A percentile compares a stretch with the other conserved stretches of the same genome.
These are phyloP conservation scores for Corythoichthys intestinalis DNA, from an alignment of 2,113 vertebrate species.

Conservation along the genomic window DNA sequence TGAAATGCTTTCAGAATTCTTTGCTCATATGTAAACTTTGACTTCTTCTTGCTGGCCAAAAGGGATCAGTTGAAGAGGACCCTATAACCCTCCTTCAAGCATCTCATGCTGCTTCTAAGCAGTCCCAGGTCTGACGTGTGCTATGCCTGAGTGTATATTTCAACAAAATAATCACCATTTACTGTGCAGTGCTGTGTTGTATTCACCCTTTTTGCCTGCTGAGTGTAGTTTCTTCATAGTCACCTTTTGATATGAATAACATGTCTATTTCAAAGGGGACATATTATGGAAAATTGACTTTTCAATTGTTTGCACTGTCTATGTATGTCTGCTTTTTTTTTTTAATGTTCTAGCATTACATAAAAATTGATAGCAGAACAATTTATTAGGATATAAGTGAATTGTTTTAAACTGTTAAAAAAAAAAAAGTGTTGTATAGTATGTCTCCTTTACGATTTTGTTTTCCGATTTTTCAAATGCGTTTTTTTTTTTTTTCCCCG, in stretches of 20 bases:
- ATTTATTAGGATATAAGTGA: not conserved
- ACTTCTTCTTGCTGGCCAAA: slow-evolving; percentile 56
- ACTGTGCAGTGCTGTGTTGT: slow-evolving; percentile 28
- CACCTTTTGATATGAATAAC: slow-evolving; percentile 1
- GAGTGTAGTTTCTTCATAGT: slow-evolving; percentile 14
- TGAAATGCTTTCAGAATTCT: not conserved
- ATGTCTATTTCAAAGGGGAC: not conserved
- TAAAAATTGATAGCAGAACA: not conserved
- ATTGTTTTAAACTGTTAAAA: not conserved
- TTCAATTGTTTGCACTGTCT: not conserved
- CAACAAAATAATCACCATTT: slow-evolving; percentile 16
- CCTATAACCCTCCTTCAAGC: slow-evolving; percentile 69
- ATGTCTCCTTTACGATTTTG: not conserved
- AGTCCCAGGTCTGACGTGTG: slow-evolving; percentile 75
- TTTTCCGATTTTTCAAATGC: not conserved
- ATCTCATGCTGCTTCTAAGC: slow-evolving; percentile 65
- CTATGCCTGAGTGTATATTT: slow-evolving; percentile 41
- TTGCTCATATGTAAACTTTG: slow-evolving; percentile 55
- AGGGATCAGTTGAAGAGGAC: slow-evolving; percentile 78
- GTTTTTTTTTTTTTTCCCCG: not conserved
- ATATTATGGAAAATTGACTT: not conserved
- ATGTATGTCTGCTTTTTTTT: too few relatives aligned
- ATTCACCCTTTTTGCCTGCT: slow-evolving; percentile 28
- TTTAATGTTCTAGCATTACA: too few relatives aligned
- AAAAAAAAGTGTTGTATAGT: not conserved